Conservation (phyloP, 2,113 vertebrate genomes). For the Carollia perspicillata region DNA sequence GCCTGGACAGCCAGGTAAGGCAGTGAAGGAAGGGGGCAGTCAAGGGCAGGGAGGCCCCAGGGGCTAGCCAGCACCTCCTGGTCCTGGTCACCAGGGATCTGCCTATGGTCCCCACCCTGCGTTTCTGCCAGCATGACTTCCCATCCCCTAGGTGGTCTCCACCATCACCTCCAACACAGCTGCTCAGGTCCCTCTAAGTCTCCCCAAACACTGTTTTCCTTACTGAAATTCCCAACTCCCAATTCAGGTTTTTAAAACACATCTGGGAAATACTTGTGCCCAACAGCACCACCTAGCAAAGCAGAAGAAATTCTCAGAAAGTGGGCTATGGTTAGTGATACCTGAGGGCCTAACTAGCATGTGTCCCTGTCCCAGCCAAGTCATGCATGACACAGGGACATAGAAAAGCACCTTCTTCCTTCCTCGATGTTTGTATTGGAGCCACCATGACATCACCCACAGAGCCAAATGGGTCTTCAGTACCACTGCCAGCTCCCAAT, state of each 20-base stretch:
- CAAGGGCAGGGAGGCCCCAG: too few relatives aligned
- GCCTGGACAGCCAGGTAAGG: constrained; percentile 96
- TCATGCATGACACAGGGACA: fast-evolving
- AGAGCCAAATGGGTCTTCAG: not conserved
- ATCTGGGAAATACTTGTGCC: not conserved
- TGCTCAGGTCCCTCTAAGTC: not conserved
- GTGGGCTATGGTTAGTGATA: not conserved
- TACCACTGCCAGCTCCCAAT: not conserved
- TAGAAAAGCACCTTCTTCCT: not conserved
- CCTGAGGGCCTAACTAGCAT: not conserved
- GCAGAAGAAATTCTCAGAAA: not conserved
- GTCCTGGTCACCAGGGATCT: not conserved
- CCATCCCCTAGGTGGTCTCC: not conserved
- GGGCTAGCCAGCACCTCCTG: too few relatives aligned
- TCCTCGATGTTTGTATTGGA: not conserved
- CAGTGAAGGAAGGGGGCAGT: not conserved
- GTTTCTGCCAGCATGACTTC: too few relatives aligned
- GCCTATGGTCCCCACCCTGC: too few relatives aligned
- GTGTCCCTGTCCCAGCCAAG: not conserved
- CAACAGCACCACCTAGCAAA: not conserved
- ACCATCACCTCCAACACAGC: not conserved
- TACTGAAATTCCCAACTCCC: not conserved
- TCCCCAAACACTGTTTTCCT: not conserved
- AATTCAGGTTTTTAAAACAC: not conserved
- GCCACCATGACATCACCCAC: not conserved